phyloP scores from a whole-genome alignment of 2,113 vertebrate genomes.

The Toxotes jaculatrix region DNA sequence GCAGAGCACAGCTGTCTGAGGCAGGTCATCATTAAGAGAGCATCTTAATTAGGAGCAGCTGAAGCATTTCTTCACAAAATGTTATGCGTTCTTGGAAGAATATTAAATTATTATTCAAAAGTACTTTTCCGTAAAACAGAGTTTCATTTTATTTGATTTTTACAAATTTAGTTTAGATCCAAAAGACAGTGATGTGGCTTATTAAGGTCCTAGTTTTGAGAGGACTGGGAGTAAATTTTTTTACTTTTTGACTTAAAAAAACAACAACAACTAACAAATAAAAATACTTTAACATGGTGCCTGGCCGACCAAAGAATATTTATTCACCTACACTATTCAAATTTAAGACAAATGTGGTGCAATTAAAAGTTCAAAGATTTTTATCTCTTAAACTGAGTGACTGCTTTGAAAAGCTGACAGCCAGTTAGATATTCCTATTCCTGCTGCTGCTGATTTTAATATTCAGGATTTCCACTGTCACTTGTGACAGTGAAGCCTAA shows the following conservation, averaged over 20 bases:
- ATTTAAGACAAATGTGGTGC: neutral
- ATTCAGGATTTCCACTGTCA: conserved; percentile 6
- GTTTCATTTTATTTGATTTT: conserved; percentile 13
- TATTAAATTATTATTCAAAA: neutral
- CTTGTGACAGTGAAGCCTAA: conserved; percentile 23
- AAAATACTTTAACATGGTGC: too few relatives aligned
- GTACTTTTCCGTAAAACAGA: conserved; percentile 5
- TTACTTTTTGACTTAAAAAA: neutral
- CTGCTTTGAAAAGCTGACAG: neutral
- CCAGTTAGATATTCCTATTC: neutral
- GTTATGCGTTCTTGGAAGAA: neutral
- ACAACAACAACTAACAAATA: neutral
- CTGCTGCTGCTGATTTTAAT: neutral
- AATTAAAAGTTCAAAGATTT: neutral
- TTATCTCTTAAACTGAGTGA: neutral
- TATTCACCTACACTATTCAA: conserved; percentile 7
- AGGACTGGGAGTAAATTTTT: neutral
- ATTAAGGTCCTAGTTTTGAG: neutral
- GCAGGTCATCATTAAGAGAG: conserved; percentile 31
- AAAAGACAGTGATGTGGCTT: neutral
- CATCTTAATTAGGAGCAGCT: conserved; percentile 56
- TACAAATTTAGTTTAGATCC: neutral
- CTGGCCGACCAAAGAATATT: neutral
- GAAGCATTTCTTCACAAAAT: conserved; percentile 29
- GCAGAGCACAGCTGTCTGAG: conserved; percentile 46